Evolutionary conservation across 2,888 invertebrate genomes (phyloP), one percentile per base, ranked within the genome.

Genomic region (Dorcus hopei): DNA sequence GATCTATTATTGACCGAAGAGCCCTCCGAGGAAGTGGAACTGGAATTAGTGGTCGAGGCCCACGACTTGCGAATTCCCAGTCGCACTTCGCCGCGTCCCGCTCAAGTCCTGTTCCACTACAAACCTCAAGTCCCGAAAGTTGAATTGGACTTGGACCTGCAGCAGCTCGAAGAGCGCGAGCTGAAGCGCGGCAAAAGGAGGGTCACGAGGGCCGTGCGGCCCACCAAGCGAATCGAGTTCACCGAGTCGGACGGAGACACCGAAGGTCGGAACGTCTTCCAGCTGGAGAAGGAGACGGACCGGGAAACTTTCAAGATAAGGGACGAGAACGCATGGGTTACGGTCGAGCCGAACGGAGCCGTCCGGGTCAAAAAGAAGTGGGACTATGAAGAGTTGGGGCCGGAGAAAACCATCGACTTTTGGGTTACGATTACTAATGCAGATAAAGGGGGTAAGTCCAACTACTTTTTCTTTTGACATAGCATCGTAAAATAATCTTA

Each of bases 351-450:
- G 48, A 93, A 92, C 80, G 95, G 95, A 69, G 91, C 93, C 57
- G 94, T 95, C 72, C 87, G 91, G 73, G 95, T 95, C 65, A 94
- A 93, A 80, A 93, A 94, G 87, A 94, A 94, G 87, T 95, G 95
- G 95, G 95, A 95, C 84, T 95, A 93, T 79, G 95, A 95, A 76
- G 95, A 95, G 74, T 80, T 95, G 49, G 95, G 95, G 26, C 93
- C 93, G 2, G 95, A 95, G 80, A 95, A 95, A 78, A 95, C 93
- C 9, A 95, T 95, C 73, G 95, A 95, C 79, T 95, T 95, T 79
- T 95, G 95, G 95, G 95, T 95, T 54, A 93, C 93, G 55, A 95
- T 95, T 71, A 93, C 91, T 58, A 95, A 95, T 78, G 86, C 91
- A 64, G 93, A 92, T 81, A 90, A 89, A 78, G 89, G 90, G 83